Conservation (phyloP, 2,797 vertebrate species). For the Sebastes steindachneri region DNA sequence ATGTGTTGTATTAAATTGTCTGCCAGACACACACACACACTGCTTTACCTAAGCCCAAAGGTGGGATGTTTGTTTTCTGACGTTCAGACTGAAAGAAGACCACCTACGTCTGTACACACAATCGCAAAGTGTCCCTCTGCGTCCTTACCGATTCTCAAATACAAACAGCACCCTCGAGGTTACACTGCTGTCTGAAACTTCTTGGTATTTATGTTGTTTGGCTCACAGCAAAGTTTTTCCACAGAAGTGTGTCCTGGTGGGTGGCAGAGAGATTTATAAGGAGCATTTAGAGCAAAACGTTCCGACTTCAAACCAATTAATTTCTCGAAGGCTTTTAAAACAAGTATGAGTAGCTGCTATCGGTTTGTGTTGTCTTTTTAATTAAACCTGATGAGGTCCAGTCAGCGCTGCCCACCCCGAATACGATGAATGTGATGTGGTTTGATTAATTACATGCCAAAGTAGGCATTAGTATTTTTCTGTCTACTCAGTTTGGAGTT, state of each 20-base stretch:
- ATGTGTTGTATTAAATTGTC: slow-evolving; percentile 1
- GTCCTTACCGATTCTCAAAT: neutral
- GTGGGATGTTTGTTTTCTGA: neutral
- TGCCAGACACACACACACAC: neutral
- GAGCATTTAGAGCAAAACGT: neutral
- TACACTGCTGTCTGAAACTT: neutral
- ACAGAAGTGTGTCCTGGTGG: neutral
- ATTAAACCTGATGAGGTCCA: neutral
- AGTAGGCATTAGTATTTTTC: neutral
- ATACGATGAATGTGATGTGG: neutral
- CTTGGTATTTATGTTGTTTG: neutral
- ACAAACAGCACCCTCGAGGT: neutral
- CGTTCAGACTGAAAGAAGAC: neutral
- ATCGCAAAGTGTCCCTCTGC: neutral
- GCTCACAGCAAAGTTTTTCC: neutral
- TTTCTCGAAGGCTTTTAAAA: neutral
- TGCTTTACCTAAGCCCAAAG: neutral
- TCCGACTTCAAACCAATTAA: neutral
- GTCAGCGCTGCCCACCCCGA: neutral
- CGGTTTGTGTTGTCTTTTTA: neutral
- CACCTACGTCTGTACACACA: neutral
- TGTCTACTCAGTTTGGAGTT: neutral
- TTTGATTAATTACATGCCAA: neutral
- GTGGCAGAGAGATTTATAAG: neutral
- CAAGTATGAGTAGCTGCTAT: neutral